Evolutionary conservation across 2,113 vertebrate species (phyloP), one percentile per base, ranked within the genome.

Genomic region (Speoplatyrhinus poulsoni): DNA sequence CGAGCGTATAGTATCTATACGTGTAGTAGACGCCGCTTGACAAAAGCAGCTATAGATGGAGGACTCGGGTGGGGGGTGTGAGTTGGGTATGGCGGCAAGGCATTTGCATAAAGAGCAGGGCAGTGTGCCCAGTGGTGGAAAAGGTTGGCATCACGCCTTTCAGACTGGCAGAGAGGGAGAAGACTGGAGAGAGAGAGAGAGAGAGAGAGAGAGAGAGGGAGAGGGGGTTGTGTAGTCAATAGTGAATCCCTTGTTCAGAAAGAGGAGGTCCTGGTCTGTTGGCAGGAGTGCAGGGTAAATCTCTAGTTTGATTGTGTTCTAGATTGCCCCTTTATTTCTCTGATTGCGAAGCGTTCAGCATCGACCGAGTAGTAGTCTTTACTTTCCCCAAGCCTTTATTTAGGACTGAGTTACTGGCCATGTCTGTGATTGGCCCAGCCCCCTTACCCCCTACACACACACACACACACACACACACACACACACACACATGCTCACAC

Each of bases 101-200:
- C 89, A 93, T 94, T 94, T 92, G 92, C 93, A 94, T 93, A 93
- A 92, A 93, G 91, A 91, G 89, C 90, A 94, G 90, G 92, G 93
- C 92, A 91, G 70, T 82, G 84, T 93, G 92, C 93, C 92, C 93
- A 88, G 80, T 88, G 78, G 90, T 92, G 91, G 92, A 89, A 92
- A 89, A 88, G 89, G 89, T 91, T 94, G 92, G 92, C 92, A 92
- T 89, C 77, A 81, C 74, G 91, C 93, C 92, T 92, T 83, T 79
- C 87, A 90, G 92, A 94, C 91, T 92, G 93, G 91, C 91, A 91
- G 82, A 89, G 82, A 88, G 87, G 70, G 16, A 48, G 46, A 89
- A 90, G 87, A 89, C 84, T 89, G 90, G 88, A 88, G 67, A 64
- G 66, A 79, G 89, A 88, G 60, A 49, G 62, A 50, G 50, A 55